Percentiles rank a stretch among this genome's conserved stretches.
Evolutionary conservation across 2,113 vertebrate species (phyloP).

Genomic region (Psilopsiagon aymara): DNA sequence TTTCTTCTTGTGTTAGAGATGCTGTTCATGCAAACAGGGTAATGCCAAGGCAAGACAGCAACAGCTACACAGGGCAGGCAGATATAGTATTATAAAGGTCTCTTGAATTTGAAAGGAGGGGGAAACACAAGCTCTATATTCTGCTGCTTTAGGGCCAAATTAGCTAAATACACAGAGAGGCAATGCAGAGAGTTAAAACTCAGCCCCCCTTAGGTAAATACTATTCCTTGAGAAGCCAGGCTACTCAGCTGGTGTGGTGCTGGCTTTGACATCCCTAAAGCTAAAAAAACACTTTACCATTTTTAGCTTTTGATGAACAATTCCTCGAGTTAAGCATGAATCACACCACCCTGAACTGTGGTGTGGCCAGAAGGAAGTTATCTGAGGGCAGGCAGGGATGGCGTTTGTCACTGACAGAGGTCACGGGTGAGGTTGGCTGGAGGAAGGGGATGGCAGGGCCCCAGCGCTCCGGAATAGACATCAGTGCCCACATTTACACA

Average conservation of each 20-base stretch:
- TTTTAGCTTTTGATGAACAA: background rate
- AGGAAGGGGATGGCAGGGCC: background rate
- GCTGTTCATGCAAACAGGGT: background rate
- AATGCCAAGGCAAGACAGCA: background rate
- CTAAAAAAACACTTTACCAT: background rate
- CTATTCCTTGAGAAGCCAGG: background rate
- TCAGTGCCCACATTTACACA: background rate
- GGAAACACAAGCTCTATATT: background rate
- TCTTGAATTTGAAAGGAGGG: background rate
- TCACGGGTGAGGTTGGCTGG: background rate
- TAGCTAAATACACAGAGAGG: background rate
- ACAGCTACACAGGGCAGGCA: background rate
- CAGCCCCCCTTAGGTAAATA: background rate
- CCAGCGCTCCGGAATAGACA: background rate
- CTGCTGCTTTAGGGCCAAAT: background rate
- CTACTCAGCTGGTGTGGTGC: background rate
- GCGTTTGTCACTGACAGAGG: background rate
- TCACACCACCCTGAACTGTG: background rate
- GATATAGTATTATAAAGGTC: background rate
- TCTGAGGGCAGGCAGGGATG: conserved; percentile 16
- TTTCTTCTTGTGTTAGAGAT: background rate
- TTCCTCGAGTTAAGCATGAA: background rate
- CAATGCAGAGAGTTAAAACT: background rate
- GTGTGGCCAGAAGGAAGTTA: background rate
- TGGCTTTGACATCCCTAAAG: background rate